phyloP scores from a whole-genome alignment of 2,797 vertebrate species.

The Sorex maritimensis region DNA sequence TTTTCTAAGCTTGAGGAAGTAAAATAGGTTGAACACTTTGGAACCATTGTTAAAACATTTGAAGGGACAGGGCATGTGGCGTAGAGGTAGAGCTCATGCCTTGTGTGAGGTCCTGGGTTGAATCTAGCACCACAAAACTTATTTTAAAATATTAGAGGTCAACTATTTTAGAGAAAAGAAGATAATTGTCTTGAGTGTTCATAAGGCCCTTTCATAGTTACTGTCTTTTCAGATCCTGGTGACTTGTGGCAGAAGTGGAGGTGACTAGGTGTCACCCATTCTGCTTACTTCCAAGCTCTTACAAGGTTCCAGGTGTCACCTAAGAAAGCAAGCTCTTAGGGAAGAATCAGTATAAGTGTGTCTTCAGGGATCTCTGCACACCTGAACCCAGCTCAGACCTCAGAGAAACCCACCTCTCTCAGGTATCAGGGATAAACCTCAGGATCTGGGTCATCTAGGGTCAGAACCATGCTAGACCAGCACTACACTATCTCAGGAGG shows the following conservation, averaged over 20 bases:
- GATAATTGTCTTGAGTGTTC: background rate
- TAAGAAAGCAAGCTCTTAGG: too few relatives aligned
- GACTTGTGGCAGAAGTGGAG: background rate
- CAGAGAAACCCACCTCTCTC: background rate
- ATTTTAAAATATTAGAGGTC: too few relatives aligned
- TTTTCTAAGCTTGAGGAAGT: background rate
- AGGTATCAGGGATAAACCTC: background rate
- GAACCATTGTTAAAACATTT: background rate
- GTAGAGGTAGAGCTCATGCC: too few relatives aligned
- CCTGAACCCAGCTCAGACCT: background rate
- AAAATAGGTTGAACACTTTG: background rate
- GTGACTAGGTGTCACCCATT: too few relatives aligned
- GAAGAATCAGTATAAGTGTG: too few relatives aligned
- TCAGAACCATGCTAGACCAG: background rate
- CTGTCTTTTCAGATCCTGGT: background rate
- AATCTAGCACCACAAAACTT: too few relatives aligned
- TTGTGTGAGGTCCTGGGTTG: too few relatives aligned
- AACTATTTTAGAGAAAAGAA: too few relatives aligned
- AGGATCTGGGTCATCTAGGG: background rate
- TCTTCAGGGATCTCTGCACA: too few relatives aligned
- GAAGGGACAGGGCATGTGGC: too few relatives aligned
- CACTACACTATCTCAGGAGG: background rate
- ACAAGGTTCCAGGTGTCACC: too few relatives aligned
- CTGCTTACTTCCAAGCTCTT: too few relatives aligned
- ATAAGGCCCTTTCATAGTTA: background rate